A percentile compares a stretch with the other conserved stretches of the same genome.
Conservation (phyloP, 2,113 vertebrate genomes). For the Corythornis vintsioides region DNA sequence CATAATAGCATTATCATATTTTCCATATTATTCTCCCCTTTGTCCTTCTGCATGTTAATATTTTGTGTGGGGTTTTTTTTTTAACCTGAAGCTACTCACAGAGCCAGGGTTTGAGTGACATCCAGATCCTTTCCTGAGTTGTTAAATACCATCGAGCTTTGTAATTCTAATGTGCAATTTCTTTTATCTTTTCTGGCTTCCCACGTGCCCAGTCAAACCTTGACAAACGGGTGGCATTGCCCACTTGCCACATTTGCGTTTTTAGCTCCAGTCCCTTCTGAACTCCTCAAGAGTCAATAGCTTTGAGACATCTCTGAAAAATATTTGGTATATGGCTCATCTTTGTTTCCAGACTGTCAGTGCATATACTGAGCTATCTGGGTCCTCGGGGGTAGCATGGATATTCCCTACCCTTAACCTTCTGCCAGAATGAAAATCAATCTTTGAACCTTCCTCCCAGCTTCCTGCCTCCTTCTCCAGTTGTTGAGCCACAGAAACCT, state of each 20-base stretch:
- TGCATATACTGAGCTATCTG: not conserved
- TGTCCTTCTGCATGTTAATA: conserved; percentile 39
- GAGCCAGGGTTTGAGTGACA: not conserved
- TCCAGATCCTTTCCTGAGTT: not conserved
- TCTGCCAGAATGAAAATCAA: conserved; percentile 22
- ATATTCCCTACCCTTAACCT: not conserved
- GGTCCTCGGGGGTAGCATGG: not conserved
- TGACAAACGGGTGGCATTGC: not conserved
- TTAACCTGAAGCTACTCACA: conserved; percentile 12
- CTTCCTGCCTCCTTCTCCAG: not conserved
- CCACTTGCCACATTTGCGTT: conserved; percentile 6
- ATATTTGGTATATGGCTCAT: not conserved
- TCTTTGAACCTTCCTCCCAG: not conserved
- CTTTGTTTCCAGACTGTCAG: conserved; percentile 11
- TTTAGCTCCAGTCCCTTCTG: not conserved
- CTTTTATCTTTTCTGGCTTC: not conserved
- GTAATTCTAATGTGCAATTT: not conserved
- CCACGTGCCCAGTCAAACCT: not conserved
- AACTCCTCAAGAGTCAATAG: not conserved
- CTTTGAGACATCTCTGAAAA: conserved; percentile 30
- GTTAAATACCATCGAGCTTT: not conserved
- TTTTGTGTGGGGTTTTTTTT: not conserved
- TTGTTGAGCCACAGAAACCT: not conserved
- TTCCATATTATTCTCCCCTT: conserved; percentile 50
- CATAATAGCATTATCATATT: conserved; percentile 70